Evolutionary conservation across 2,797 vertebrate genomes (phyloP).

Genomic region (Avahi laniger): DNA sequence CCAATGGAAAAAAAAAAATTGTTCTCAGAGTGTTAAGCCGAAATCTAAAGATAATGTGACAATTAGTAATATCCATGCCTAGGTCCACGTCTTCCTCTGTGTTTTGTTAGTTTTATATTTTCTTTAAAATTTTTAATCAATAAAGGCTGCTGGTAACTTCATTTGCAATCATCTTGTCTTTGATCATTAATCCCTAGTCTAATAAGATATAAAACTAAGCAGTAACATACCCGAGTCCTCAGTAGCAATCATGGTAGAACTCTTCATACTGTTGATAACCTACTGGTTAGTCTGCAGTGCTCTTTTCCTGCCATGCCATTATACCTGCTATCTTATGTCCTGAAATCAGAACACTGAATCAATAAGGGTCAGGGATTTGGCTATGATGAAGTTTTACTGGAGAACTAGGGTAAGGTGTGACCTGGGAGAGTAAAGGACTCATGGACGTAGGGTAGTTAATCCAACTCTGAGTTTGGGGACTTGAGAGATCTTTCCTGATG

Average conservation of each 20-base stretch:
- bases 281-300: neutral
- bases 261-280: neutral
- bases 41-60: neutral
- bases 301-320: neutral
- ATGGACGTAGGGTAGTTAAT: rapidly evolving
- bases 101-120: neutral
- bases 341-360: neutral
- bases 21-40: neutral
- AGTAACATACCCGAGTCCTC: neutral
- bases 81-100: neutral
- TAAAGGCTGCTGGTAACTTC: neutral
- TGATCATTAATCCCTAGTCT: conserved; percentile 2
- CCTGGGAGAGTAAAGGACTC: neutral
- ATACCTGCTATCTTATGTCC: neutral
- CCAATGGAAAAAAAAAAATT: neutral
- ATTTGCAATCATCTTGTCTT: neutral
- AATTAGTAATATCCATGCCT: neutral
- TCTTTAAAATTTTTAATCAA: conserved; percentile 1
- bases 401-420: neutral
- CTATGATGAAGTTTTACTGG: neutral
- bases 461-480: neutral
- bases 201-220: neutral
- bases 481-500: neutral
- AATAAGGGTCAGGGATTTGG: neutral
- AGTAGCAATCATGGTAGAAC: neutral